A percentile compares a stretch with the other conserved stretches of the same genome.
phyloP scores from a whole-genome alignment of 2,113 vertebrate genomes.

The Amia ocellicauda region DNA sequence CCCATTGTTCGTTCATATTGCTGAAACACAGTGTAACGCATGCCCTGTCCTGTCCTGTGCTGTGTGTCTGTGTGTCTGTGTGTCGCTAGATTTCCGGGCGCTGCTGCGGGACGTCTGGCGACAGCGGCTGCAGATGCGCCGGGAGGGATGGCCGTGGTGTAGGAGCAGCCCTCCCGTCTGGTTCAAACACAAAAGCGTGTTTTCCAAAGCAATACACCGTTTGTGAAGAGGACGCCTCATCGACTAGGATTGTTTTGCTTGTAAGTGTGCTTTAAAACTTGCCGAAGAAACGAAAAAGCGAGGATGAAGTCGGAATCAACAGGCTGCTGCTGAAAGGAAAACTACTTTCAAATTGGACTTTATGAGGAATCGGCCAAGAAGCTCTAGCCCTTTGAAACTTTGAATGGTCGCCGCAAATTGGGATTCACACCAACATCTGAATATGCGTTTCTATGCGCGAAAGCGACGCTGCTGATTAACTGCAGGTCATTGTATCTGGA shows the following conservation, averaged over 20 bases:
- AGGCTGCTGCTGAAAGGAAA: too few species aligned
- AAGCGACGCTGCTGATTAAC: slow-evolving; percentile 3
- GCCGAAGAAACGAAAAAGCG: not conserved
- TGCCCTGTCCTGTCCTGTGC: not conserved
- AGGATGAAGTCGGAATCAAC: slow-evolving; percentile 25
- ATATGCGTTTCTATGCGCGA: not conserved
- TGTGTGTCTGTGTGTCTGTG: not conserved
- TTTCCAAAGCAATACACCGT: not conserved
- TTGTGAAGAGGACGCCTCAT: not conserved
- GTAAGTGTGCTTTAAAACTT: slow-evolving; percentile 1
- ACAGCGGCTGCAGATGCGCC: slow-evolving; percentile 7
- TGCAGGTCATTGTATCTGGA: too few species aligned
- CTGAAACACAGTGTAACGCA: too few species aligned
- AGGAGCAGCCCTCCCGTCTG: not conserved
- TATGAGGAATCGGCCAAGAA: not conserved
- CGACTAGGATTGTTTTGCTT: not conserved
- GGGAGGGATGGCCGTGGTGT: slow-evolving; percentile 4
- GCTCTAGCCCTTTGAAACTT: not conserved
- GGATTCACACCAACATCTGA: too few species aligned
- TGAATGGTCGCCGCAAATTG: too few species aligned
- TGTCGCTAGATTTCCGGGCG: slow-evolving; percentile 28
- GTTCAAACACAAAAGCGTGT: too few species aligned
- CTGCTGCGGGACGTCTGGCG: slow-evolving; percentile 16
- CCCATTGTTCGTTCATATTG: too few species aligned
- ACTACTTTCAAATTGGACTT: too few species aligned